These are phyloP conservation scores for Allygus modestus DNA, from an alignment of 2,888 invertebrate genomes.

Conservation along the genomic window DNA sequence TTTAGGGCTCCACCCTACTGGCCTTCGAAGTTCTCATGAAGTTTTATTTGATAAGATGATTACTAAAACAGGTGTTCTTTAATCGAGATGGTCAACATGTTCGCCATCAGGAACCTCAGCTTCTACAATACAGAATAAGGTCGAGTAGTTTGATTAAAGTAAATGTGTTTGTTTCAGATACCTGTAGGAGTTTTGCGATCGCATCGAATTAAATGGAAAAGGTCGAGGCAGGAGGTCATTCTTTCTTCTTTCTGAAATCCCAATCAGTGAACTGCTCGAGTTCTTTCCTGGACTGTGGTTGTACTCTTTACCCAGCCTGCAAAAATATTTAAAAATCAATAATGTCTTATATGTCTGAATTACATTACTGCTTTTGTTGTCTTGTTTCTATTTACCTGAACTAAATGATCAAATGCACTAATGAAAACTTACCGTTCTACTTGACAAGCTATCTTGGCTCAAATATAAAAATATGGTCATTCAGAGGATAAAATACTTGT, in stretches of 20 bases:
- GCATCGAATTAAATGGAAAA: constrained; percentile 61
- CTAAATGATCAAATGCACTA: neutral
- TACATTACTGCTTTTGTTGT: constrained; percentile 29
- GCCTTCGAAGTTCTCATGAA: too few species aligned
- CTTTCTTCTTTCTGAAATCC: constrained; percentile 60
- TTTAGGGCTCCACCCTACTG: too few species aligned
- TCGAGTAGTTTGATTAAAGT: constrained; percentile 15
- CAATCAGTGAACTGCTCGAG: constrained; percentile 57
- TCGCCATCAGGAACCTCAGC: too few species aligned
- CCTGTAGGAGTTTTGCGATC: constrained; percentile 60
- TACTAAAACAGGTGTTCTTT: too few species aligned
- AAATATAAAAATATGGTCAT: too few species aligned
- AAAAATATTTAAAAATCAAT: constrained; percentile 19
- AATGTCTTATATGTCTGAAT: neutral
- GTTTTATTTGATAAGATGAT: too few species aligned
- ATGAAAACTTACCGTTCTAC: too few species aligned
- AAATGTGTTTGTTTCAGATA: constrained; percentile 59
- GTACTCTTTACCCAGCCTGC: constrained; percentile 57
- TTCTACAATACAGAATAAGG: too few species aligned
- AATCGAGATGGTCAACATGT: too few species aligned
- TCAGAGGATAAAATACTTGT: too few species aligned
- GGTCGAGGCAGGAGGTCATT: constrained; percentile 56
- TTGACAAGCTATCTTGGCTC: too few species aligned
- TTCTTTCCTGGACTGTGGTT: constrained; percentile 51
- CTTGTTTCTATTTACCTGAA: constrained; percentile 21